Base-by-base conservation (phyloP, 2,797 vertebrate genomes). In the Hydrolagus colliei region DNA sequence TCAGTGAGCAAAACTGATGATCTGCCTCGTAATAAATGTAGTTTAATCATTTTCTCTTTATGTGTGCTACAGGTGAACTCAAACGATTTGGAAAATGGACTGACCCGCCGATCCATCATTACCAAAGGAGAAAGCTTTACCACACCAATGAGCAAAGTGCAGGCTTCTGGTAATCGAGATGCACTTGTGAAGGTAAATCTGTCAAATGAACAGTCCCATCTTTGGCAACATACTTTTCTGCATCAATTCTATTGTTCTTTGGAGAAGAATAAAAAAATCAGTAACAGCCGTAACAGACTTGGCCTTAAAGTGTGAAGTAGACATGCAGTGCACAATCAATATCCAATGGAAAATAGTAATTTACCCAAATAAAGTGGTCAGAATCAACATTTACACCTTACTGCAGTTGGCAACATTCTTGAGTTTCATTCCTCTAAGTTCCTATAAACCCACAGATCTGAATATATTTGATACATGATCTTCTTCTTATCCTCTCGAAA, bases 181-280 rank as follows among this genome's bases (percentile, higher is more conserved):
- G 97, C 97, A 76, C 97, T 99, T 87, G 95, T 96, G 89, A 99
- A 99, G 94, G 98, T 99, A 89, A 86, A 20, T 4, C 10, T 8
- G 18, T 20, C 14, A 18, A 65, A 63, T 5, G 9, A 27, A 10
- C 12, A 71, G n/a, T 59, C 18, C 7, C 52, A 11, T 59, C 16
- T 61, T 18, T 52, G 41, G 52, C 52, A 61, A 4, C 14, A 71
- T 2, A 18, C 59, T 16, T 18, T 16, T 76, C 73, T 16, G 13
- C 2, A 11, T 11, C 65, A 82, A 35, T 65, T 3, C 22, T 13
- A 63, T 5, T 61, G 9, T 11, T 77, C 20, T 20, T n/a, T 59
- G 14, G 0, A 61, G 22, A 63, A 7, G 13, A 0, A 63, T n/a
- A 62, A 61, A 62, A 27, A 9, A 9, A 59, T 77, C 41, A 18